Evolutionary conservation across 1,140 invertebrate species (phyloP), one percentile per base, ranked within the genome.

Genomic region (Ceratitis capitata): DNA sequence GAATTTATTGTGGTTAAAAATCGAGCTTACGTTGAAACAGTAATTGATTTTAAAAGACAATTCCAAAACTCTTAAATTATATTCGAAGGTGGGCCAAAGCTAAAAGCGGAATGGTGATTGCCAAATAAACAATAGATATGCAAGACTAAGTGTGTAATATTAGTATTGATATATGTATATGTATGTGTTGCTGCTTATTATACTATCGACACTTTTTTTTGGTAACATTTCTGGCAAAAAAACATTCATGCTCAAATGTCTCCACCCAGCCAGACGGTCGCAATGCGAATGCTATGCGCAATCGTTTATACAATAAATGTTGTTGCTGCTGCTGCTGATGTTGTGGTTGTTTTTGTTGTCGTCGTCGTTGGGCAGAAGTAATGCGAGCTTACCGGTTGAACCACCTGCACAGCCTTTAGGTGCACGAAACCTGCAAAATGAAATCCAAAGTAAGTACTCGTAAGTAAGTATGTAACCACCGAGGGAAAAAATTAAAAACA

Each of bases 351-450:
- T n/a, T n/a, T n/a, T n/a, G n/a, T n/a, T n/a, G n/a, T n/a, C n/a
- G n/a, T n/a, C n/a, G n/a, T 6, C n/a, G 56, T 61, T 61, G n/a
- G 19, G 51, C 4, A 19, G 39, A 16, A 12, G n/a, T 39, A 45
- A 1, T 45, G 42, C 69, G 69, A 35, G 39, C 69, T 42, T 78
- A 78, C 69, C 69, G 69, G 69, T 78, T 78, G 69, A 85, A 69
- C 58, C 84, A 85, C 85, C 85, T 85, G 85, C 85, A 85, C 83
- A 85, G 85, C 85, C 85, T 85, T 85, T 85, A 78, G 85, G 85
- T 82, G 29, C 53, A 32, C 83, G 53, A 84, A 42, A 42, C 56
- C 35, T 47, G 61, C 56, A 49, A 35, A 35, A 84, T 51, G 29
- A 26, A 84, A 53, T 58, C 23, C 29, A 53, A 84, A 47, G 32